A percentile compares a stretch with the other conserved stretches of the same genome.
phyloP scores from a whole-genome alignment of 2,797 vertebrate species.

The Typhlichthys eigenmanni region DNA sequence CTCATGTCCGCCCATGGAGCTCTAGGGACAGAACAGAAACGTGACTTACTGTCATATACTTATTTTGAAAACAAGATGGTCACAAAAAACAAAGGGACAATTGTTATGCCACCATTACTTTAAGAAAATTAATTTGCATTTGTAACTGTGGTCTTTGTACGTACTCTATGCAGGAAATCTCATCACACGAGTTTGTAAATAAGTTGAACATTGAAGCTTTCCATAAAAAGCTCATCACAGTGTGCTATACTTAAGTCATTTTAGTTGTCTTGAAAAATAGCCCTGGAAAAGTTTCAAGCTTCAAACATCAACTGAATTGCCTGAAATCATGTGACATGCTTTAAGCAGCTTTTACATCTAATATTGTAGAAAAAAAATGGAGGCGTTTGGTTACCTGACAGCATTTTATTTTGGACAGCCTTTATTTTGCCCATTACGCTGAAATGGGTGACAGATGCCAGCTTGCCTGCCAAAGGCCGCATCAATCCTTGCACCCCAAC shows the following conservation, averaged over 20 bases:
- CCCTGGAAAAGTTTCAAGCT: background rate
- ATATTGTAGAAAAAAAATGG: slow-evolving; percentile 33
- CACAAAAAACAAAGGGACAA: slow-evolving; percentile 21
- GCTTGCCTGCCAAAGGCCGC: slow-evolving; percentile 71
- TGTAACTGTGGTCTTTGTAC: background rate
- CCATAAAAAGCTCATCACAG: background rate
- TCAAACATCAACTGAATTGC: slow-evolving; percentile 14
- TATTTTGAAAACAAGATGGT: slow-evolving; percentile 27
- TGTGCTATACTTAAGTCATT: background rate
- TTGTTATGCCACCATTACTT: background rate
- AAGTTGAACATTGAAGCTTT: background rate
- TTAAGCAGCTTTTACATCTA: slow-evolving; percentile 30
- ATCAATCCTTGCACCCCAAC: slow-evolving; percentile 54
- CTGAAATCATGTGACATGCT: slow-evolving; percentile 23
- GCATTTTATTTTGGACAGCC: slow-evolving; percentile 44
- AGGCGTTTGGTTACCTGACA: slow-evolving; percentile 52
- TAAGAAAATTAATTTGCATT: background rate
- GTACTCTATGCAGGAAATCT: background rate
- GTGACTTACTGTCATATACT: slow-evolving; percentile 41
- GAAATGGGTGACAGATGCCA: slow-evolving; percentile 75
- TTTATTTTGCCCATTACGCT: slow-evolving; percentile 61
- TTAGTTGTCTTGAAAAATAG: background rate
- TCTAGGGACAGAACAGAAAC: slow-evolving; percentile 24
- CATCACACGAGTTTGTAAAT: background rate
- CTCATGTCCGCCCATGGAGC: slow-evolving; percentile 37